Base-by-base conservation (phyloP, 2,888 invertebrate species). In the Philopedon plagiatum region DNA sequence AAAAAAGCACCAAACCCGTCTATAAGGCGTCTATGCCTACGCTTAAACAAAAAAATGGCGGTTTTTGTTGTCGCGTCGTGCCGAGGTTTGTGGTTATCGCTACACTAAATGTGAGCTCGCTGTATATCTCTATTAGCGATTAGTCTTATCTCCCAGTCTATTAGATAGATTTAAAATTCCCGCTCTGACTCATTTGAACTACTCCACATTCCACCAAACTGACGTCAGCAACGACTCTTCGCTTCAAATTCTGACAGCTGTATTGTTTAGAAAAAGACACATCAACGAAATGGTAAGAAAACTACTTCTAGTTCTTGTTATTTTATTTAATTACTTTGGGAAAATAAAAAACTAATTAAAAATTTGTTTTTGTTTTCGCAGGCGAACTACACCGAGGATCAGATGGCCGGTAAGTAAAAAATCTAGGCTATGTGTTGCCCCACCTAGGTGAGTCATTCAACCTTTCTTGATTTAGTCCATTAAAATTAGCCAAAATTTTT, bases 331-430 rank as follows among this genome's bases (percentile, higher is more conserved):
- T 46, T 66, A 39, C 9, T 15, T 13, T 13, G 57, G 5, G 18
- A 49, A 46, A 9, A 9, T 54, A 9, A 13, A 29, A 9, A 15
- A 54, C 29, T 32, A 23, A 63, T 29, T 18, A 19, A 19, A 65
- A 41, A 57, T 61, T n/a, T 34, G 19, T 37, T 34, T 77, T 80
- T 82, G 7, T 32, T 79, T 76, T 90, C 90, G 73, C 89, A 95
- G 95, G 94, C 93, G 82, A 93, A 93, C 83, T 95, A 94, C 87
- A 91, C 93, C 49, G 95, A 95, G 88, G 95, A 95, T 88, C 95
- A 95, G 90, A 90, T 95, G 88, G 94, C 94, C 86, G 95, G 95
- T 95, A 88, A 94, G 93, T 92, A 81, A 78, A 74, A 78, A 81
- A 85, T 83, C 81, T 85, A 85, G 86, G 86, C 85, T 86, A 85